Conservation (phyloP, 2,113 vertebrate genomes). For the Onychostoma macrolepis region DNA sequence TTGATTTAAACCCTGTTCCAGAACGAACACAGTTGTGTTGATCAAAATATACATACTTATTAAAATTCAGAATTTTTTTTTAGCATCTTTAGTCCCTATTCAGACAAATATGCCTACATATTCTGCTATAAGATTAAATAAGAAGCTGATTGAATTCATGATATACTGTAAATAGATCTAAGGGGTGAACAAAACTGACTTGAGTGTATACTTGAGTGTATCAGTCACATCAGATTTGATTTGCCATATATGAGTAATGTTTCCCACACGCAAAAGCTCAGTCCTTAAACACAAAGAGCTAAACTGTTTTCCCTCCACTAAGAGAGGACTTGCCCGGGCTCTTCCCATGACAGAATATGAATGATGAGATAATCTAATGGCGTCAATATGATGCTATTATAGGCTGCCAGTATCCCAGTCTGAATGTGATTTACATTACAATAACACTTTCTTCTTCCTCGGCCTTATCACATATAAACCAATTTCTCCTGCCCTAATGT, state of each 20-base stretch:
- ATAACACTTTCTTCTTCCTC: conserved; percentile 39
- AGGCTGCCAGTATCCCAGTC: conserved; percentile 27
- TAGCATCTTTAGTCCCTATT: not conserved
- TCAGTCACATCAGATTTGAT: conserved; percentile 26
- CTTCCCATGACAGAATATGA: conserved; percentile 36
- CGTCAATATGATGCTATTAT: conserved; percentile 41
- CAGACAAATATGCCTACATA: not conserved
- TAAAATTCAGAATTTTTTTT: not conserved
- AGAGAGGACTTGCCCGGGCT: conserved; percentile 16
- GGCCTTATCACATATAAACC: conserved; percentile 23
- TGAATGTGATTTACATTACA: conserved; percentile 47
- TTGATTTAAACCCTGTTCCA: not conserved
- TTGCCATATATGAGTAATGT: conserved; percentile 57
- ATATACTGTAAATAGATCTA: conserved; percentile 27
- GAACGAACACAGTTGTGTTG: not conserved
- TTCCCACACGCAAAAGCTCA: conserved; percentile 15
- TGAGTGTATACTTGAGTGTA: not conserved
- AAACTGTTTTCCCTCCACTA: conserved; percentile 2
- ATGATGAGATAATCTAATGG: conserved; percentile 43
- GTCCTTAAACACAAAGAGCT: conserved; percentile 9
- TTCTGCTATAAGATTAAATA: not conserved
- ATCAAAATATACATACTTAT: not conserved
- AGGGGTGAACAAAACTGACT: not conserved
- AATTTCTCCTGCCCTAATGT: conserved; percentile 28
- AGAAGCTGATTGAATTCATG: not conserved